phyloP scores from a whole-genome alignment of 2,113 vertebrate genomes.

The Elephantulus edwardii region DNA sequence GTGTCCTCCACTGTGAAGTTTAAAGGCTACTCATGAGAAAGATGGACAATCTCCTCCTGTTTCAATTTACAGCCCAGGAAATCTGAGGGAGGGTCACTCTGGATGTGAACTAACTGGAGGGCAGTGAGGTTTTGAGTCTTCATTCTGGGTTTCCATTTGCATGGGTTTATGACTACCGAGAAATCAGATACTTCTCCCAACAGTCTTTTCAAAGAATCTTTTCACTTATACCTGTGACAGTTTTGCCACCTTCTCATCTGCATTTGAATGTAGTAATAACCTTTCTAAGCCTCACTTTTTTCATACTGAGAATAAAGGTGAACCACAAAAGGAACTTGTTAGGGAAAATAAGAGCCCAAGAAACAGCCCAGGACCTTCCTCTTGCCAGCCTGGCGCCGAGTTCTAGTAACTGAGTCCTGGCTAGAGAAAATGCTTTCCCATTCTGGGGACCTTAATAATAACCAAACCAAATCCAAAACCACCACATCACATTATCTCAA shows the following conservation, averaged over 20 bases:
- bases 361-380: not conserved
- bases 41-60: too few relatives aligned
- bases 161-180: not conserved
- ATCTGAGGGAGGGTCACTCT: too few relatives aligned
- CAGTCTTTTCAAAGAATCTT: not conserved
- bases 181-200: not conserved
- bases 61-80: too few relatives aligned
- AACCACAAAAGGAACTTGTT: not conserved
- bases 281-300: not conserved
- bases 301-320: not conserved
- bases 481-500: not conserved
- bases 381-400: not conserved
- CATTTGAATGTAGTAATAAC: not conserved
- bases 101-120: too few relatives aligned
- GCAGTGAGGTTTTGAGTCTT: not conserved
- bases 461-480: not conserved
- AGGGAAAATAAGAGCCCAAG: not conserved
- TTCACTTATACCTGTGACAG: not conserved
- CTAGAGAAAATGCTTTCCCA: not conserved
- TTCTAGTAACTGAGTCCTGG: not conserved
- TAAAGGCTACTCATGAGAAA: too few relatives aligned
- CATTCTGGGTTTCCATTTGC: not conserved
- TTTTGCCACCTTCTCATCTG: slow-evolving; percentile 2
- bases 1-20: too few relatives aligned
- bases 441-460: not conserved